Percentiles rank a stretch among this genome's conserved stretches.
These are phyloP conservation scores for Xanthorhoe designata DNA, from an alignment of 2,888 invertebrate genomes.

Conservation along the genomic window DNA sequence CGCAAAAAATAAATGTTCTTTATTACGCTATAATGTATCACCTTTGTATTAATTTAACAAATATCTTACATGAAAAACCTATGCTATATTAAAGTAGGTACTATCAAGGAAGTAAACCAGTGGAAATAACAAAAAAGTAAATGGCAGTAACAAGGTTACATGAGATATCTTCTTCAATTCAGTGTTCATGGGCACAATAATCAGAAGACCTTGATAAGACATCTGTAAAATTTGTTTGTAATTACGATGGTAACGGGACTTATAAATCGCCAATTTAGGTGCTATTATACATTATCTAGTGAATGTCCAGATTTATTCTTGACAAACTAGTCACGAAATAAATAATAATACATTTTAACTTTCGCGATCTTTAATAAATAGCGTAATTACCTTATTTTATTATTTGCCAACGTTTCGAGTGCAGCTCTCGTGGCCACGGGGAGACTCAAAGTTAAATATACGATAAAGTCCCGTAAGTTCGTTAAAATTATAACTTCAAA, in stretches of 20 bases:
- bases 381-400: too few species aligned
- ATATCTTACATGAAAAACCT: neutral
- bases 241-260: slow-evolving; percentile 27
- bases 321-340: neutral
- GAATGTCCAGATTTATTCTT: neutral
- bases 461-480: too few species aligned
- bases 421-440: too few species aligned
- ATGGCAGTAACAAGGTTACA: slow-evolving; percentile 45
- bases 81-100: neutral
- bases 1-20: neutral
- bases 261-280: slow-evolving; percentile 27
- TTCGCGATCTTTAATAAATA: too few species aligned
- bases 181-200: slow-evolving; percentile 46
- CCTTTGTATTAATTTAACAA: slow-evolving; percentile 16
- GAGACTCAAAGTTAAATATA: too few species aligned
- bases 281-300: neutral
- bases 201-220: slow-evolving; percentile 45
- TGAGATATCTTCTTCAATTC: slow-evolving; percentile 52
- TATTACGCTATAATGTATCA: slow-evolving; percentile 1
- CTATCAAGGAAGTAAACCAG: slow-evolving; percentile 55
- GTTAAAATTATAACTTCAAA: too few species aligned
- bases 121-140: slow-evolving; percentile 49
- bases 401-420: too few species aligned
- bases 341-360: too few species aligned
- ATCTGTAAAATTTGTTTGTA: slow-evolving; percentile 40